A percentile compares a stretch with the other conserved stretches of the same genome.
phyloP scores from a whole-genome alignment of 2,113 vertebrate genomes.

The Cyphomyrus discorhynchus region DNA sequence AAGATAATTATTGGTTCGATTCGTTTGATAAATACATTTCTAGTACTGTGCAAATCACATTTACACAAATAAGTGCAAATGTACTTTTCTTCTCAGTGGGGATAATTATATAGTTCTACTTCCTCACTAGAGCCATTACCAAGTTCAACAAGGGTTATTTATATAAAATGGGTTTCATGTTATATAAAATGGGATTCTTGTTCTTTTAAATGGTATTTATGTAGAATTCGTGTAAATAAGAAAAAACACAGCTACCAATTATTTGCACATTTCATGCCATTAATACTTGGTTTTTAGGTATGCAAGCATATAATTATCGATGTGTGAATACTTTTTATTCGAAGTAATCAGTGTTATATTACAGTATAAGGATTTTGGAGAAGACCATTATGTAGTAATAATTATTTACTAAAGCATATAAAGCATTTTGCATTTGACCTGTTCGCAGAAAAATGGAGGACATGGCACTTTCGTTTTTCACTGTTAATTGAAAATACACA shows the following conservation, averaged over 20 bases:
- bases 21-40: not conserved
- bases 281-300: not conserved
- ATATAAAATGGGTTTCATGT: not conserved
- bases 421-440: not conserved
- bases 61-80: not conserved
- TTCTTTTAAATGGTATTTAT: not conserved
- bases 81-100: not conserved
- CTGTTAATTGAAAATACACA: not conserved
- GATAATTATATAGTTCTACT: not conserved
- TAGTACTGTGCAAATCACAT: not conserved
- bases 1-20: not conserved
- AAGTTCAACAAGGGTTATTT: slow-evolving; percentile 8
- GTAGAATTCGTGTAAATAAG: not conserved
- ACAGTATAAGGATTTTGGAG: not conserved
- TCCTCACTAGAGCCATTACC: not conserved
- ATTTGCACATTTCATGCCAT: not conserved
- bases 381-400: not conserved
- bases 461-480: not conserved
- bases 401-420: not conserved
- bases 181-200: no score
- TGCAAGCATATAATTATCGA: not conserved
- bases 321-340: not conserved
- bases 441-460: slow-evolving; percentile 19
- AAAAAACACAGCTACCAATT: not conserved
- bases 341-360: not conserved